phyloP scores from a whole-genome alignment of 2,113 vertebrate species.

The Carassius gibelio region DNA sequence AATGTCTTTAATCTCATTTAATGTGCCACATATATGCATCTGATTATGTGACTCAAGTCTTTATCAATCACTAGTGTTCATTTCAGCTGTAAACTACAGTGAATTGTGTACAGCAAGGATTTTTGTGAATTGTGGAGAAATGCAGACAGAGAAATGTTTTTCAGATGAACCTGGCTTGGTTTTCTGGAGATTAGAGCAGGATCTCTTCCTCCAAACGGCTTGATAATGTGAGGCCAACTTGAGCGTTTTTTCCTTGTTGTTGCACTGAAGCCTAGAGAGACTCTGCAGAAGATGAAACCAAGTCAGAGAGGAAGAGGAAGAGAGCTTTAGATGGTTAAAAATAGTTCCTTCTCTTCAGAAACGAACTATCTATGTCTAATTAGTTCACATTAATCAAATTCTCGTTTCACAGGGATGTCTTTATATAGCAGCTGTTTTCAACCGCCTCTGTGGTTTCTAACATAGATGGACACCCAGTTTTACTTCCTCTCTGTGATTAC shows the following conservation, averaged over 20 bases:
- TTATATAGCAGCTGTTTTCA: background rate
- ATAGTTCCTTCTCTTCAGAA: background rate
- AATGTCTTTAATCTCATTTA: background rate
- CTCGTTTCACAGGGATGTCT: constrained; percentile 16
- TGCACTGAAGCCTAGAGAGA: background rate
- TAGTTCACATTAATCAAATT: constrained; percentile 19
- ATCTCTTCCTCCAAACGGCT: background rate
- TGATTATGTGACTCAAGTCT: too few relatives aligned
- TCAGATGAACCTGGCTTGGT: background rate
- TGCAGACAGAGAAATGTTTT: too few relatives aligned
- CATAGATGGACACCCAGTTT: background rate
- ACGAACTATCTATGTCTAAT: background rate
- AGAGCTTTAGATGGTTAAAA: background rate
- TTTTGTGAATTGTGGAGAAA: too few relatives aligned
- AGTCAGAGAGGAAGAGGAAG: constrained; percentile 2
- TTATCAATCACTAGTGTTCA: too few relatives aligned
- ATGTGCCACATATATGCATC: background rate
- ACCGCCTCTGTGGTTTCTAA: background rate
- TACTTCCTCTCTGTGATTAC: background rate
- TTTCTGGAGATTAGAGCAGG: background rate
- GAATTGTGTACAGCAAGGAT: too few relatives aligned
- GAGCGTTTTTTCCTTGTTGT: background rate
- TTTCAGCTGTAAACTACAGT: too few relatives aligned
- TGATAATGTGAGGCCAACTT: background rate
- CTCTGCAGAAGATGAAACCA: background rate